These are phyloP conservation scores for Selene dorsalis DNA, from an alignment of 2,797 vertebrate genomes.

Conservation along the genomic window DNA sequence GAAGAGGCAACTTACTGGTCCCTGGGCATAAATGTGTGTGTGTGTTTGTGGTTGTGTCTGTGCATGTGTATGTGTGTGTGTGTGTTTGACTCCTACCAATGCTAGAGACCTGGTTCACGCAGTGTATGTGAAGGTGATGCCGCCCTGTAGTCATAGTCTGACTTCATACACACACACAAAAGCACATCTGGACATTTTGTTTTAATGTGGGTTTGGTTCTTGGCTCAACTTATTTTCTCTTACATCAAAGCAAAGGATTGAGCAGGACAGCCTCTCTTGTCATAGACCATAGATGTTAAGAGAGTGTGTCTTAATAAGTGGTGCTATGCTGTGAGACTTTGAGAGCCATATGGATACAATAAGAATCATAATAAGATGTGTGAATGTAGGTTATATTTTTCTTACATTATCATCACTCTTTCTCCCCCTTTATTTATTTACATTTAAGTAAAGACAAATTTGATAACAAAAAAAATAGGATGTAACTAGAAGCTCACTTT, in stretches of 20 bases:
- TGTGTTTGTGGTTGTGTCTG: slow-evolving; percentile 30
- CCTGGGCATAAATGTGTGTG: slow-evolving; percentile 60
- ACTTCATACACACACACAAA: slow-evolving; percentile 40
- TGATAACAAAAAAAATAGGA: not conserved
- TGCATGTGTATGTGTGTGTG: slow-evolving; percentile 15
- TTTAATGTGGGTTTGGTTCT: slow-evolving; percentile 38
- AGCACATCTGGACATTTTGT: slow-evolving; percentile 67
- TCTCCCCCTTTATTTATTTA: not conserved
- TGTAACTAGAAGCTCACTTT: not conserved
- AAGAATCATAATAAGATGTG: not conserved
- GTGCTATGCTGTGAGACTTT: not conserved
- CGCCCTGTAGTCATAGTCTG: slow-evolving; percentile 28
- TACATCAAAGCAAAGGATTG: slow-evolving; percentile 13
- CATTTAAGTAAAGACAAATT: not conserved
- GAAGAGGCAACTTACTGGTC: slow-evolving; percentile 80
- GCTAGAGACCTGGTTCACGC: slow-evolving; percentile 30
- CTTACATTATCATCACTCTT: not conserved
- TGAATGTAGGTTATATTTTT: not conserved
- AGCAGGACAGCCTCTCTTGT: not conserved
- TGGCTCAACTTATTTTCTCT: slow-evolving; percentile 35
- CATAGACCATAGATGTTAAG: not conserved
- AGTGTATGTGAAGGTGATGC: slow-evolving; percentile 5
- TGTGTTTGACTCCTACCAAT: slow-evolving; percentile 10
- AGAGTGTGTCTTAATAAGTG: slow-evolving; percentile 3
- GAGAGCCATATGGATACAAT: slow-evolving; percentile 3